These are phyloP conservation scores for Chiroxiphia lanceolata DNA, from an alignment of 2,797 vertebrate genomes.

Conservation along the genomic window DNA sequence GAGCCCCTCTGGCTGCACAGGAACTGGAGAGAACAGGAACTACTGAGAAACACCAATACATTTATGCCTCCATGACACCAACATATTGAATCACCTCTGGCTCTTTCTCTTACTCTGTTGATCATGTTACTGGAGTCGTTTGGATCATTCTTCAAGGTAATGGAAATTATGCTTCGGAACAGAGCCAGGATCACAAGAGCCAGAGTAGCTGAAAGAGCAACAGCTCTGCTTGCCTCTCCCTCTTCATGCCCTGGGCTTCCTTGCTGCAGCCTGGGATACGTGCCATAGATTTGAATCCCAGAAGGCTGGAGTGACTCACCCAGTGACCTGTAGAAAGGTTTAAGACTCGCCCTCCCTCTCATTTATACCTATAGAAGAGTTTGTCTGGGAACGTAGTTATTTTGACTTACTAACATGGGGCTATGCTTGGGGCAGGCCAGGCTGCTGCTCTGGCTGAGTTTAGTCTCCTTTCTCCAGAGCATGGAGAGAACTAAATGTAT, in stretches of 20 bases:
- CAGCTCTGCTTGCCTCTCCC: neutral
- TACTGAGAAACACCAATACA: neutral
- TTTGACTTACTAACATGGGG: neutral
- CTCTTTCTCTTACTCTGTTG: neutral
- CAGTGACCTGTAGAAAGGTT: neutral
- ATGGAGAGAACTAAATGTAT: neutral
- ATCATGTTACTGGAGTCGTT: neutral
- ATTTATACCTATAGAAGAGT: neutral
- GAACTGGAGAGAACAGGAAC: neutral
- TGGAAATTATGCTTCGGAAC: neutral
- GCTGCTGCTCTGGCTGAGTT: neutral
- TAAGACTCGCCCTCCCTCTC: neutral
- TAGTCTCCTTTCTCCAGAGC: neutral
- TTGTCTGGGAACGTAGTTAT: neutral
- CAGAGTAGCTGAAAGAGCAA: neutral
- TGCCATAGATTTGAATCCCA: neutral
- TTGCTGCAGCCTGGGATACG: neutral
- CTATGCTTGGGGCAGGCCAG: neutral
- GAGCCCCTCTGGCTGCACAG: rapidly evolving
- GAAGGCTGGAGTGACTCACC: neutral
- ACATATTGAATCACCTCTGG: neutral
- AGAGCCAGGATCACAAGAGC: neutral
- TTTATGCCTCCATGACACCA: neutral
- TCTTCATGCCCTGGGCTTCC: neutral
- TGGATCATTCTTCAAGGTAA: neutral